Evolutionary conservation across 2,888 invertebrate genomes (phyloP), one percentile per base, ranked within the genome.

Genomic region (Tenthredo notha): DNA sequence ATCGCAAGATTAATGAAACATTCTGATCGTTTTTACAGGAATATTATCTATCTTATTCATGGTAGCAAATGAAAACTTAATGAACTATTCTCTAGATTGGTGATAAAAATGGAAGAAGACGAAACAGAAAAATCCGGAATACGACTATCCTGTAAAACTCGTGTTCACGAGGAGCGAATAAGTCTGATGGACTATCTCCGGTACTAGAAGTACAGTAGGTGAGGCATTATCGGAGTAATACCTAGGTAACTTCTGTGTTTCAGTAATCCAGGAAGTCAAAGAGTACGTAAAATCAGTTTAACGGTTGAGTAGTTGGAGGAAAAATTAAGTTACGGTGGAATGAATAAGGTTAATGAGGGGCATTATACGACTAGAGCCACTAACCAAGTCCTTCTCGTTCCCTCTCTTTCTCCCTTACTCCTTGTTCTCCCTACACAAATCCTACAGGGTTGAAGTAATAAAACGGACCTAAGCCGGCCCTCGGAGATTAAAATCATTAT

Each of bases 401-500:
- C 61, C 37, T 29, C 37, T 37, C 78, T 58, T 37, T 33, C 58
- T 21, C 78, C 15, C 0, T 61, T 50, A 43, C 43, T 10, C 83
- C 40, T 43, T 40, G 15, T 65, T 80, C 58, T 9, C n/a, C 21
- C 74, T 54, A 80, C 40, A 80, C 50, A 80, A 80, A 80, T 80
- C 37, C 61, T 37, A 18, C 50, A 18, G 72, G 54, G 85, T 33
- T 33, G 33, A 58, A 80, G 84, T 82, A 84, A 78, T 86, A 85
- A 86, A 86, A 84, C 85, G 67, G 29, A 80, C 80, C 61, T 74
- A 86, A 83, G 86, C 85, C 67, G 85, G 78, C 84, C 29, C 37
- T 58, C 82, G 33, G 54, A 87, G 90, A 89, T 89, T 88, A 88
- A 85, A 86, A 90, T 89, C 89, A 74, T 89, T 87, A 87, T 86